Base-by-base conservation (phyloP, 2,888 invertebrate genomes). In the Bombylius discolor region DNA sequence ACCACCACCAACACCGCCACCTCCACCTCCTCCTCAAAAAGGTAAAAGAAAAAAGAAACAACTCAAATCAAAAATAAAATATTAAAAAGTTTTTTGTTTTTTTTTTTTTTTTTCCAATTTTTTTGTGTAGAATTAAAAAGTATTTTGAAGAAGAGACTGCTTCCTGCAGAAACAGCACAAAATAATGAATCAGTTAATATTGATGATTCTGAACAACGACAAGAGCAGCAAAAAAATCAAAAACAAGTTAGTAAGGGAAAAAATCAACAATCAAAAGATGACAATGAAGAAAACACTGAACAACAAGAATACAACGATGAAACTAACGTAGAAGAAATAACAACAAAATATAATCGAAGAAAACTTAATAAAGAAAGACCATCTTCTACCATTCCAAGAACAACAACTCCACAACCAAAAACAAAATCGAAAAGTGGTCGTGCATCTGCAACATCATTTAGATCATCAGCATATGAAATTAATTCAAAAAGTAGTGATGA, bases 151-250 rank as follows among this genome's bases (percentile, higher is more conserved):
- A 45, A 45, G 14, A n/a, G n/a, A 14, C 45, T 23, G 23, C 1
- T 23, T 23, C 23, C 23, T 23, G 39, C 5, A 11, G 39, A 36
- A 8, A 4, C 39, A 11, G 11, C 39, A 65, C 64, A 67, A 68
- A 48, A 71, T 69, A 62, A 79, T 23, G 79, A 60, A 66, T 76
- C 75, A 47, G 59, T 67, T 59, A 61, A 49, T 7, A 49, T 55
- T 39, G 55, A 56, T 33, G 53, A 52, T 45, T 49, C 49, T 51
- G 55, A 62, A 11, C 4, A 42, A 42, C 39, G 11, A 11, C 4
- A 42, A 4, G 11, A 39, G 11, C 11, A 7, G 39, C 8, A 42
- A 42, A 42, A 11, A 42, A 42, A n/a, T n/a, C n/a, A n/a, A n/a
- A n/a, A n/a, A n/a, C n/a, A n/a, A n/a, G n/a, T 8, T 11, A 11